Base-by-base conservation (phyloP, 2,888 invertebrate genomes). In the Rotaria magnacalcarata region DNA sequence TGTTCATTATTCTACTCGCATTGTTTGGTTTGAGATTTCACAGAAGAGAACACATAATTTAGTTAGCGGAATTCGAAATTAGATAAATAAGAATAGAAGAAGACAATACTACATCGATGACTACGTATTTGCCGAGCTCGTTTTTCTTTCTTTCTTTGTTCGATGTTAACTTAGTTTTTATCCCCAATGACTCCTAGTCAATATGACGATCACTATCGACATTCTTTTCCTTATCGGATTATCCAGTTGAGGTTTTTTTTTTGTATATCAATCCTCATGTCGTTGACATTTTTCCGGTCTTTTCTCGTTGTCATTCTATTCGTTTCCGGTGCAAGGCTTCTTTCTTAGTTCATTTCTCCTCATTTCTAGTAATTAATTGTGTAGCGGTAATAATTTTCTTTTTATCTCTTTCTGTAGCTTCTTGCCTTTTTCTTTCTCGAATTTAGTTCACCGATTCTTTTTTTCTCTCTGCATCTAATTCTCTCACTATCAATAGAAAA, bases 291-390 rank as follows among this genome's bases (percentile, higher is more conserved):
- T 34, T 60, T 27, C 60, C n/a, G n/a, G n/a, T 27, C 11, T 60
- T 60, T 6, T 67, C 67, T 67, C 52, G 14, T 52, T 16, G 54
- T 54, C 54, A 16, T 41, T 67, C 67, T 34, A 5, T 67, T 52
- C 14, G 52, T 52, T 67, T 67, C 67, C 67, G 67, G 34, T 67
- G 11, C 14, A 67, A 41, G 34, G 34, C 34, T 16, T 34, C 34
- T 67, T 14, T 19, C 34, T 67, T 34, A 41, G 34, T 27, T 34
- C 34, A 67, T 67, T 67, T 16, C 34, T 34, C 67, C 34, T 67
- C 14, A 67, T 67, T 67, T 67, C 14, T 16, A 67, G 19, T 67
- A 67, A 67, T 67, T 67, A 67, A 67, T 67, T 67, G 67, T 27
- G 14, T 19, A 34, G 34, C 19, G 16, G 67, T 19, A 34, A 0